Percentiles rank a stretch among this genome's conserved stretches.
phyloP scores from a whole-genome alignment of 2,113 vertebrate species.

The Neoarius graeffei region DNA sequence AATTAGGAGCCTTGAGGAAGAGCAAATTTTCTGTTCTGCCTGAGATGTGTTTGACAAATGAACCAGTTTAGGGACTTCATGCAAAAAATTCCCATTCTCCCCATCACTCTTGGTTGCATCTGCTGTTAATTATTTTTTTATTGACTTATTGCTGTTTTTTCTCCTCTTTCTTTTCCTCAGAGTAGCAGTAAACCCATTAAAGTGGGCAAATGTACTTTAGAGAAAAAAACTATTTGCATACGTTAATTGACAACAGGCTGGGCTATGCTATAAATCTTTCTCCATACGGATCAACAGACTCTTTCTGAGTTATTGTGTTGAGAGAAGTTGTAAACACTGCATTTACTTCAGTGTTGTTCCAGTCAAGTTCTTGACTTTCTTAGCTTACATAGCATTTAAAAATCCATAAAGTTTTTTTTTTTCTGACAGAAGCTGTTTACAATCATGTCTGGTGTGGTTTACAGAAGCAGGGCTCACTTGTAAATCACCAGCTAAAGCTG shows the following conservation, averaged over 20 bases:
- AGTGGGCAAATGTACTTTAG: slow-evolving; percentile 40
- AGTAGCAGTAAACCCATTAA: slow-evolving; percentile 41
- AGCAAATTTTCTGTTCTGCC: slow-evolving; percentile 27
- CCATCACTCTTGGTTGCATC: slow-evolving; percentile 22
- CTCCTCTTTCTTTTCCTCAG: slow-evolving; percentile 4
- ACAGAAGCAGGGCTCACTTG: not conserved
- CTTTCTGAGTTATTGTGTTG: slow-evolving; percentile 16
- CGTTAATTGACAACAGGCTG: slow-evolving; percentile 40
- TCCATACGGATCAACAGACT: slow-evolving; percentile 41
- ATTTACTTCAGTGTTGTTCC: not conserved
- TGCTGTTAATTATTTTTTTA: slow-evolving; percentile 49
- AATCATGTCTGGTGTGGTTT: not conserved
- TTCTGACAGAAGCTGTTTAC: not conserved
- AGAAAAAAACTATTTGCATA: slow-evolving; percentile 45
- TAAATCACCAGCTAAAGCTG: not conserved
- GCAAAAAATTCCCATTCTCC: slow-evolving; percentile 23
- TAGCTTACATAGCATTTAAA: not conserved
- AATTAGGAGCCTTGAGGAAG: slow-evolving; percentile 31
- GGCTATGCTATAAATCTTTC: slow-evolving; percentile 43
- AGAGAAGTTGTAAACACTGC: not conserved
- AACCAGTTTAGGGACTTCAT: slow-evolving; percentile 32
- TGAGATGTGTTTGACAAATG: slow-evolving; percentile 45
- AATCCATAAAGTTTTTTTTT: not conserved
- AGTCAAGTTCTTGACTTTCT: not conserved
- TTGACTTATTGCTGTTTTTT: slow-evolving; percentile 39